Evolutionary conservation across 2,888 invertebrate genomes (phyloP).

Genomic region (Yponomeuta malinellus): DNA sequence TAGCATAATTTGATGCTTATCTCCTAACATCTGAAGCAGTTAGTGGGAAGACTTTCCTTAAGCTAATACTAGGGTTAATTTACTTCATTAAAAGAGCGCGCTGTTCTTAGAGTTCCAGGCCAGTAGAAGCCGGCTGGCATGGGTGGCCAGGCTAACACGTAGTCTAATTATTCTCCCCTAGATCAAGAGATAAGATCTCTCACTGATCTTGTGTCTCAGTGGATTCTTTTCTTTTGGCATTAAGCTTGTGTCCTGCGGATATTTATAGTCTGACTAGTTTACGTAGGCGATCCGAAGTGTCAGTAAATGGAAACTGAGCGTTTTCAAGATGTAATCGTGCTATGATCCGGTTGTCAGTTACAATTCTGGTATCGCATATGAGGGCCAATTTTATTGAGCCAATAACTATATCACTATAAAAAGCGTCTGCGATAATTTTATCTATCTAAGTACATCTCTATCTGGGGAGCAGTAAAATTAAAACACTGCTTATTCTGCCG

Average conservation of each 20-base stretch:
- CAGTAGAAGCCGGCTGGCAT: background rate
- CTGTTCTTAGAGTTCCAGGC: background rate
- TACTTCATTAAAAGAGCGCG: slow-evolving; percentile 8
- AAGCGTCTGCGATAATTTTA: background rate
- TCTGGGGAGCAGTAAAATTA: slow-evolving; percentile 2
- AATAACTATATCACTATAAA: background rate
- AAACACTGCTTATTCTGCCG: slow-evolving; percentile 4
- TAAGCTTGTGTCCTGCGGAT: slow-evolving; percentile 11
- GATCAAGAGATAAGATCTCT: slow-evolving; percentile 22
- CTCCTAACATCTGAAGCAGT: background rate
- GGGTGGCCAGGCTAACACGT: slow-evolving; percentile 28
- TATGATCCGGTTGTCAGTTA: slow-evolving; percentile 2
- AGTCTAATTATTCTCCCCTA: slow-evolving; percentile 38
- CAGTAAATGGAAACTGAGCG: background rate
- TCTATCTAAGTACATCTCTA: background rate
- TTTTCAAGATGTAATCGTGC: background rate
- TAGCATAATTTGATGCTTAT: background rate
- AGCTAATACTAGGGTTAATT: slow-evolving; percentile 8
- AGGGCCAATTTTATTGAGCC: background rate
- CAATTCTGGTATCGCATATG: background rate
- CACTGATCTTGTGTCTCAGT: background rate
- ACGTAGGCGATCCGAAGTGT: background rate
- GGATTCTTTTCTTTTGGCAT: slow-evolving; percentile 9
- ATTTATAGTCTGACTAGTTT: slow-evolving; percentile 1
- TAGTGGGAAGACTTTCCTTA: background rate